phyloP scores from a whole-genome alignment of 2,888 invertebrate species.

The Diabrotica balteata region DNA sequence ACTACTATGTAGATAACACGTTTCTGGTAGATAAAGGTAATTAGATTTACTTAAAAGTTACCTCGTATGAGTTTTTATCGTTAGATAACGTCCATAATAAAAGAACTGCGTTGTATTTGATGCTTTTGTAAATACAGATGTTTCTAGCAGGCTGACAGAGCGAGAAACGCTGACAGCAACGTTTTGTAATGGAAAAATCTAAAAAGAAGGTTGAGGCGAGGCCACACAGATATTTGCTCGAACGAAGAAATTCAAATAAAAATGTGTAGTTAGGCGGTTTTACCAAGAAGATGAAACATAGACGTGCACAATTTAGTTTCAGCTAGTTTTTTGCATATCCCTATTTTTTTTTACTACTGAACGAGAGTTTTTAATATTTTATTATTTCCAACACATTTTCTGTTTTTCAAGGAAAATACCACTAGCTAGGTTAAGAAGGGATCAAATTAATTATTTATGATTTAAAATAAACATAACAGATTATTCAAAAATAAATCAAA shows the following conservation, averaged over 20 bases:
- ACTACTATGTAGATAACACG: too few relatives aligned
- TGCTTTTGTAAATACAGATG: slow-evolving; percentile 12
- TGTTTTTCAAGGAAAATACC: too few relatives aligned
- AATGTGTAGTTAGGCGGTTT: neutral
- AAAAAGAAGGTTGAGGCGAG: neutral
- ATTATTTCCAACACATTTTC: too few relatives aligned
- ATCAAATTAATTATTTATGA: too few relatives aligned
- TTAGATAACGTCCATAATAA: slow-evolving; percentile 8
- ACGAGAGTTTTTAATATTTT: too few relatives aligned
- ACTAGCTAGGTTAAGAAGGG: too few relatives aligned
- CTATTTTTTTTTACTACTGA: too few relatives aligned
- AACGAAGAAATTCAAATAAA: neutral
- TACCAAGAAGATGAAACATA: neutral
- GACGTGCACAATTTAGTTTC: too few relatives aligned
- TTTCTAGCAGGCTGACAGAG: slow-evolving; percentile 9
- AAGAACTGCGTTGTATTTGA: slow-evolving; percentile 7
- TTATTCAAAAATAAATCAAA: too few relatives aligned
- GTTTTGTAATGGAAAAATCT: slow-evolving; percentile 2
- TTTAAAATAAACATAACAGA: too few relatives aligned
- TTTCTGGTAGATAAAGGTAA: too few relatives aligned
- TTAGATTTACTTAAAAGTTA: neutral
- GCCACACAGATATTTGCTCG: neutral
- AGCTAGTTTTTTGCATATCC: too few relatives aligned
- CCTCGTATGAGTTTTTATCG: neutral
- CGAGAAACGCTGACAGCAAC: slow-evolving; percentile 4